phyloP scores from a whole-genome alignment of 2,797 vertebrate genomes.

The Darevskia nairensis region DNA sequence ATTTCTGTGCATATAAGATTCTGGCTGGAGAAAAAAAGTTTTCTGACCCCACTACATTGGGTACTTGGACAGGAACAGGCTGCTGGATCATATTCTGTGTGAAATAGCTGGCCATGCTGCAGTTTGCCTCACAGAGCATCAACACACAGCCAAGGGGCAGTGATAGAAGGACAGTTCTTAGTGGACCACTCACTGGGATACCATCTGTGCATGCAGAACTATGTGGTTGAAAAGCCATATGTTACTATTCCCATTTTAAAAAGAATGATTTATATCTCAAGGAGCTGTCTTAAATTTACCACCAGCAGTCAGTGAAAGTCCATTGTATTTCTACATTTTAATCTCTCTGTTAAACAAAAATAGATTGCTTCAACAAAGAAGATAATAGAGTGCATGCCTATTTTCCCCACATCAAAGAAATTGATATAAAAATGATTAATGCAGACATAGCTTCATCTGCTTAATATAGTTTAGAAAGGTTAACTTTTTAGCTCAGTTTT shows the following conservation, averaged over 20 bases:
- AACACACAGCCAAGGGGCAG: too few species aligned
- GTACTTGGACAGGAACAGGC: too few species aligned
- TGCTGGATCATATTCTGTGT: too few species aligned
- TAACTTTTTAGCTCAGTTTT: neutral
- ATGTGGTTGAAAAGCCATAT: neutral
- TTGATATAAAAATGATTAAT: neutral
- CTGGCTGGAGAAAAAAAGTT: too few species aligned
- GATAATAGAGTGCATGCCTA: neutral
- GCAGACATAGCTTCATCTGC: neutral
- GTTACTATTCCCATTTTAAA: neutral
- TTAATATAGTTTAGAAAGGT: too few species aligned
- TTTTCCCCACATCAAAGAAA: neutral
- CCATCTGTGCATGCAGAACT: neutral
- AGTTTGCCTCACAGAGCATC: too few species aligned
- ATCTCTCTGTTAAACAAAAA: neutral
- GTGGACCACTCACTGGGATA: neutral
- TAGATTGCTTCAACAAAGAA: constrained; percentile 7
- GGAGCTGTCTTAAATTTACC: neutral
- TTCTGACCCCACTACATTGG: too few species aligned
- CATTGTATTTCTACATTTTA: neutral
- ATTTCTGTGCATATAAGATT: too few species aligned
- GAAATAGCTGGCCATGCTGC: too few species aligned
- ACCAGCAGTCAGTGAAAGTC: neutral
- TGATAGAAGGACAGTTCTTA: neutral
- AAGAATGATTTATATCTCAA: neutral